Evolutionary conservation across 2,113 vertebrate genomes (phyloP).

Genomic region (Ophthalmolycus amberensis): DNA sequence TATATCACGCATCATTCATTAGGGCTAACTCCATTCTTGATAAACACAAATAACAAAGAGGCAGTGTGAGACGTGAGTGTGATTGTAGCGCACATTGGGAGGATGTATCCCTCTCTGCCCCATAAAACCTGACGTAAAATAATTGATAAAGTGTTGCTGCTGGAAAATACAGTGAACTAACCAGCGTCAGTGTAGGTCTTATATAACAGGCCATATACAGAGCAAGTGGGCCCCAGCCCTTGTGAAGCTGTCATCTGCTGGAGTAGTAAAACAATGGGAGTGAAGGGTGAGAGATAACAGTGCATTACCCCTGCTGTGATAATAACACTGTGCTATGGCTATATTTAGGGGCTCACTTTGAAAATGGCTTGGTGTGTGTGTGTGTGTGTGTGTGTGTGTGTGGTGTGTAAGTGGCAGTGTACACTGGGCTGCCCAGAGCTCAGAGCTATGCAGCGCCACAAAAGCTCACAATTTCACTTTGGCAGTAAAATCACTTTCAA

Average conservation of each 20-base stretch:
- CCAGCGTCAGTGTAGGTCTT: slow-evolving; percentile 48
- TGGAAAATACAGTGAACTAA: slow-evolving; percentile 30
- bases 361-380: slow-evolving; percentile 45
- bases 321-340: slow-evolving; percentile 69
- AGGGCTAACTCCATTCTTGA: slow-evolving; percentile 6
- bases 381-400: slow-evolving; percentile 28
- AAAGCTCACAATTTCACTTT: slow-evolving; percentile 22
- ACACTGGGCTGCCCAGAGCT: slow-evolving; percentile 26
- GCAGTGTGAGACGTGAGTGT: slow-evolving; percentile 4
- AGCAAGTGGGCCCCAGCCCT: slow-evolving; percentile 51
- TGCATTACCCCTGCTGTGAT: slow-evolving; percentile 71
- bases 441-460: slow-evolving; percentile 27
- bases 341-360: slow-evolving; percentile 73
- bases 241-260: slow-evolving; percentile 70
- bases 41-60: slow-evolving; percentile 14
- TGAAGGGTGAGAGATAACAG: slow-evolving; percentile 78
- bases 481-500: slow-evolving; percentile 49
- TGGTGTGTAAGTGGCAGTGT: slow-evolving; percentile 1
- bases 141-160: slow-evolving; percentile 53
- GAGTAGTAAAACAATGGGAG: slow-evolving; percentile 76
- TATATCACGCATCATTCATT: background rate
- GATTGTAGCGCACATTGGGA: slow-evolving; percentile 14
- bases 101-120: slow-evolving; percentile 5
- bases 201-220: slow-evolving; percentile 55
- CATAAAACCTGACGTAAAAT: slow-evolving; percentile 45